Conservation (phyloP, 2,888 invertebrate genomes). For the Monopis laevigella region DNA sequence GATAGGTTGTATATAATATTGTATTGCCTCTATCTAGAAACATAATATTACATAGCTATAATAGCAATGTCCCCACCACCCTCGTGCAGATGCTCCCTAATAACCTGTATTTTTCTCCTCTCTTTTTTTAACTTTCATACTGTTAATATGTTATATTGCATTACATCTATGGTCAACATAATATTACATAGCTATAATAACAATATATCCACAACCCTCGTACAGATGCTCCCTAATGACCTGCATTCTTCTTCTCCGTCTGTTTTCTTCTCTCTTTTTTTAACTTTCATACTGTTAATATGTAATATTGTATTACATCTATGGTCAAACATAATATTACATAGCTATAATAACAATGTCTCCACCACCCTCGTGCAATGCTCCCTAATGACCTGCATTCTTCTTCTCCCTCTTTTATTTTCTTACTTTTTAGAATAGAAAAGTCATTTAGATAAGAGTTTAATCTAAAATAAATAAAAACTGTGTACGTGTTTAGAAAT, state of each 20-base stretch:
- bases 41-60: slow-evolving; percentile 5
- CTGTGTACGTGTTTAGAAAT: too few species aligned
- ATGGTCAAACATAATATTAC: not conserved
- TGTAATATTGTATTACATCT: too few species aligned
- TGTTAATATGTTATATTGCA: too few species aligned
- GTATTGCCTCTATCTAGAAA: too few species aligned
- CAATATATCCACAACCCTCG: slow-evolving; percentile 1
- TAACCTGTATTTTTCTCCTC: slow-evolving; percentile 12
- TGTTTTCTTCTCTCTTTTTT: slow-evolving; percentile 3
- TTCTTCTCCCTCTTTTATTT: slow-evolving; percentile 6
- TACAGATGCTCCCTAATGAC: slow-evolving; percentile 13
- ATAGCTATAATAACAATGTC: slow-evolving; percentile 7
- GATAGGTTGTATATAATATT: too few species aligned
- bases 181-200: slow-evolving; percentile 9
- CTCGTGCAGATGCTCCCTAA: slow-evolving; percentile 11
- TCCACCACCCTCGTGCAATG: slow-evolving; percentile 5
- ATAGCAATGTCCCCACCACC: slow-evolving; percentile 3
- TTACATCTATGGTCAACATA: too few species aligned
- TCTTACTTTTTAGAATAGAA: slow-evolving; percentile 6
- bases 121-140: not conserved
- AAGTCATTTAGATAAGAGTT: slow-evolving; percentile 3
- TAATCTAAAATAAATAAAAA: not conserved
- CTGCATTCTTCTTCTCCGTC: slow-evolving; percentile 10
- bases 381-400: slow-evolving; percentile 14
- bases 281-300: too few species aligned